Conservation (phyloP, 2,888 invertebrate genomes). For the Unio pictorum region DNA sequence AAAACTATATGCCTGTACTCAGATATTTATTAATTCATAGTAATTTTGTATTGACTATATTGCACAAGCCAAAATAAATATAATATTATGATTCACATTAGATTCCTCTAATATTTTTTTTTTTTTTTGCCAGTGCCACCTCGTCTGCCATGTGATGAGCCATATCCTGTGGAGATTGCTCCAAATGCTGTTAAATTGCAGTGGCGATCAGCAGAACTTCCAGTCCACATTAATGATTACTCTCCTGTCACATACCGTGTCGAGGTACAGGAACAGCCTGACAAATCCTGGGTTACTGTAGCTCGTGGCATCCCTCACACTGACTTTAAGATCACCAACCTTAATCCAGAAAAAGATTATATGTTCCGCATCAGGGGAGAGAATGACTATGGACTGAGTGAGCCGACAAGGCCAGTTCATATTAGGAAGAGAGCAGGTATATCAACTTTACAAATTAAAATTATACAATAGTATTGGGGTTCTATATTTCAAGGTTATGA, state of each 20-base stretch:
- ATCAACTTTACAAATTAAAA: background rate
- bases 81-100: background rate
- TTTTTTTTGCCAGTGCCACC: constrained; percentile 51
- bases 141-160: constrained; percentile 54
- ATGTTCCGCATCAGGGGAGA: constrained; percentile 95
- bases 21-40: background rate
- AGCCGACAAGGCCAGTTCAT: constrained; percentile 90
- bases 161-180: constrained; percentile 52
- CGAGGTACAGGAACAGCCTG: constrained; percentile 77
- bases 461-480: too few species aligned
- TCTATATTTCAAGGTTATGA: too few species aligned
- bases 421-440: constrained; percentile 54
- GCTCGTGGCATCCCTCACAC: constrained; percentile 55
- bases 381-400: constrained; percentile 96
- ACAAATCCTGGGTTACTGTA: constrained; percentile 78
- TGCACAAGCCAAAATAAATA: background rate
- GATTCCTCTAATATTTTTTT: background rate
- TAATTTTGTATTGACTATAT: background rate
- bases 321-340: constrained; percentile 53
- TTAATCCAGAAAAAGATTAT: constrained; percentile 95
- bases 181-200: constrained; percentile 56
- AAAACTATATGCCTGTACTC: too few species aligned
- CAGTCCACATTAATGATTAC: constrained; percentile 73
- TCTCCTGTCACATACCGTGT: constrained; percentile 62
- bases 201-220: constrained; percentile 61